Percentiles rank a stretch among this genome's conserved stretches.
phyloP scores from a whole-genome alignment of 2,797 vertebrate genomes.

The Prionace glauca region DNA sequence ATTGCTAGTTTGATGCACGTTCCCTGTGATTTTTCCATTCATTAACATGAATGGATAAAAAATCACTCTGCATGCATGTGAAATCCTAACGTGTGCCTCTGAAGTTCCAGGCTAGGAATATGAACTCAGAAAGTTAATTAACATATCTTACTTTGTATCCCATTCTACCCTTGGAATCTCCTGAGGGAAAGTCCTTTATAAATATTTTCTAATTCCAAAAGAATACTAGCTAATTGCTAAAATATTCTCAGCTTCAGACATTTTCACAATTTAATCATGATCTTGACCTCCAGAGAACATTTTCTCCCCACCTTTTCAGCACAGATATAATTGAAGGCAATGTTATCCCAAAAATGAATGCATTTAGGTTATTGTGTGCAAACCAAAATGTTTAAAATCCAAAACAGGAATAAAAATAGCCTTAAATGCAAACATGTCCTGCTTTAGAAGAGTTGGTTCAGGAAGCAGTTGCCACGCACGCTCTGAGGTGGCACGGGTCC shows the following conservation, averaged over 20 bases:
- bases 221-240: neutral
- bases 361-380: neutral
- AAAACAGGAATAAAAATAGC: neutral
- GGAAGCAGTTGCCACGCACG: neutral
- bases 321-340: neutral
- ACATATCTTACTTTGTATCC: neutral
- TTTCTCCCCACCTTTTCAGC: neutral
- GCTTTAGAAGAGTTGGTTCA: neutral
- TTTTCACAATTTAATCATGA: neutral
- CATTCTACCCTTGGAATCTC: neutral
- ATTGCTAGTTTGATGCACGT: neutral
- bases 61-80: neutral
- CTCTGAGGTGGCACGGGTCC: neutral
- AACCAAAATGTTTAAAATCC: neutral
- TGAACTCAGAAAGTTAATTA: neutral
- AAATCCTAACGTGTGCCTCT: neutral
- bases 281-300: neutral
- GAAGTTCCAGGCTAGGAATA: neutral
- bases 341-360: neutral
- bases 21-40: neutral
- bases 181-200: neutral
- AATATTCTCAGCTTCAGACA: neutral
- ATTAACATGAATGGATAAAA: neutral
- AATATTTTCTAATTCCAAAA: neutral
- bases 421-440: neutral